These are phyloP conservation scores for Conistra vaccinii DNA, from an alignment of 2,888 invertebrate species.

Conservation along the genomic window DNA sequence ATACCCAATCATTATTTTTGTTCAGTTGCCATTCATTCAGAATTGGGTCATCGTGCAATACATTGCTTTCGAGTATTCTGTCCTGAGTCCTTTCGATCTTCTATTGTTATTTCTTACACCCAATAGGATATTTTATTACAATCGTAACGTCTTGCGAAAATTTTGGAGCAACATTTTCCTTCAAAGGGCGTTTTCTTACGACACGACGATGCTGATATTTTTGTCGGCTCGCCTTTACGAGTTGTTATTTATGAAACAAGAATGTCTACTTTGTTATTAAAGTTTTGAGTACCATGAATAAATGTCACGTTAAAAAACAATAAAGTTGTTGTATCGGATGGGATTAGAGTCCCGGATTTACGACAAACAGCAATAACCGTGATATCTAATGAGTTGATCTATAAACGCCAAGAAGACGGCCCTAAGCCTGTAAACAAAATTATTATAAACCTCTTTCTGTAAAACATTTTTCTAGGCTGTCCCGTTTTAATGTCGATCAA, in stretches of 20 bases:
- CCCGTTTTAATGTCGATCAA: slow-evolving; percentile 11
- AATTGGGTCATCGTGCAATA: slow-evolving; percentile 42
- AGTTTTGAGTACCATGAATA: slow-evolving; percentile 46
- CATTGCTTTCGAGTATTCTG: slow-evolving; percentile 16
- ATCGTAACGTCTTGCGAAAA: slow-evolving; percentile 6
- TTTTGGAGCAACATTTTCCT: slow-evolving; percentile 15
- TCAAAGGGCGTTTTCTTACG: slow-evolving; percentile 29
- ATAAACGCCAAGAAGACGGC: slow-evolving; percentile 16
- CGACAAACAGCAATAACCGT: slow-evolving; percentile 24
- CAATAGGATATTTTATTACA: slow-evolving; percentile 20
- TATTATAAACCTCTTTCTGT: slow-evolving; percentile 6
- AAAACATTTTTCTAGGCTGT: neutral
- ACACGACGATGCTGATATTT: slow-evolving; percentile 11
- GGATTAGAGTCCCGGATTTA: slow-evolving; percentile 25
- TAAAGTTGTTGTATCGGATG: slow-evolving; percentile 30
- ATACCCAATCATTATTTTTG: slow-evolving; percentile 38
- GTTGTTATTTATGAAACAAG: slow-evolving; percentile 37
- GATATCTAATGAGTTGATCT: slow-evolving; percentile 27
- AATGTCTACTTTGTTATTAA: slow-evolving; percentile 26
- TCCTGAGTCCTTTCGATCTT: slow-evolving; percentile 7
- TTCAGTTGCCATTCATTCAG: slow-evolving; percentile 18
- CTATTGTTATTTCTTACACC: slow-evolving; percentile 18
- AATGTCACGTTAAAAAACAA: slow-evolving; percentile 45
- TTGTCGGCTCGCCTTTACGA: slow-evolving; percentile 7
- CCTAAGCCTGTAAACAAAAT: slow-evolving; percentile 23